Base-by-base conservation (phyloP, 2,113 vertebrate genomes). In the Recurvirostra avosetta region DNA sequence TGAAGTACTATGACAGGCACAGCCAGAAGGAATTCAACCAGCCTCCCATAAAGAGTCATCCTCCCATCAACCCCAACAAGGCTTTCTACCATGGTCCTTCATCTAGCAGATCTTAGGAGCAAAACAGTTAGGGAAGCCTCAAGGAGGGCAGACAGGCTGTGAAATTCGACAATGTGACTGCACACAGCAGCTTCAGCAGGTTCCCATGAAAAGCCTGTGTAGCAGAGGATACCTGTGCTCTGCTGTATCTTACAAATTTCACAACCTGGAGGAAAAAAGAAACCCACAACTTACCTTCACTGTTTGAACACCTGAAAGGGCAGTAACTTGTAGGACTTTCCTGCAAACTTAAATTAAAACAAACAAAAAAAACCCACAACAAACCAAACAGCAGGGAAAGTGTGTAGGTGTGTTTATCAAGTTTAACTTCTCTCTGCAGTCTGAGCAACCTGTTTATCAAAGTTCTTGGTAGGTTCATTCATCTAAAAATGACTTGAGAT, bases 401-500 rank as follows among this genome's bases (percentile, higher is more conserved):
- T 36, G 80, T 12, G 30, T 27, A 47, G 38, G 78, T 45, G 19
- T 59, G 26, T 74, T 63, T 91, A 88, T 55, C n/a, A 81, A 55
- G 25, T 47, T 82, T 43, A 89, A 83, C 41, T 86, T 79, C 41
- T 49, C 58, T 43, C 32, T 85, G 71, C 45, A 72, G 20, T 41
- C 23, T 76, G 63, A 88, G 27, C 49, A 68, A 90, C 30, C 4
- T 3, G 25, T 53, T 96, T 76, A 88, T 73, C 90, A 45, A 86
- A 88, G 36, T 47, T 90, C 66, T 91, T 62, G 26, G 45, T 75
- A 76, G 3, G n/a, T 82, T 85, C 80, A 65, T 89, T 81, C 70
- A 85, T 65, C 71, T 82, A 75, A 82, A 94, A 97, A 91, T 59
- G 4, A 95, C 47, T 27, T 62, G 20, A 94, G 91, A 95, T 56